A percentile compares a stretch with the other conserved stretches of the same genome.
Evolutionary conservation across 2,113 vertebrate species (phyloP).

Genomic region (Ranitomeya variabilis): DNA sequence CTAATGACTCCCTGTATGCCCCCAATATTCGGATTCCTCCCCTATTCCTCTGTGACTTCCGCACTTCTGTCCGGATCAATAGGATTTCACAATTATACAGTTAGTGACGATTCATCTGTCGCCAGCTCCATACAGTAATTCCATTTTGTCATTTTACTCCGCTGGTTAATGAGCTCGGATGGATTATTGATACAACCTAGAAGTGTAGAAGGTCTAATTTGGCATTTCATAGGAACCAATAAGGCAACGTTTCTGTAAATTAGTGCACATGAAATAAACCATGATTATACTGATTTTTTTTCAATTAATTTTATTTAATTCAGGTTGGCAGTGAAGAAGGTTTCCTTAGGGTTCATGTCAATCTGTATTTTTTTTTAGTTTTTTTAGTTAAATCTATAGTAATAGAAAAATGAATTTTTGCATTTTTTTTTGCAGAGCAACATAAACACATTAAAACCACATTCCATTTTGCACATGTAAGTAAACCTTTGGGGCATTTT

Average conservation of each 20-base stretch:
- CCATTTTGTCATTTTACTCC: neutral
- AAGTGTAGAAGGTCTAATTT: neutral
- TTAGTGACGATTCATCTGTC: conserved; percentile 20
- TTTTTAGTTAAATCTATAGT: neutral
- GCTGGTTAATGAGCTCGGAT: neutral
- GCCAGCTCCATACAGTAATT: neutral
- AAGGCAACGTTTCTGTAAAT: neutral
- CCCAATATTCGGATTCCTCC: neutral
- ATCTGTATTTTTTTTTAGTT: neutral
- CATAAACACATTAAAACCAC: too few relatives aligned
- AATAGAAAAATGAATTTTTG: neutral
- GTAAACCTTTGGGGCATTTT: too few relatives aligned
- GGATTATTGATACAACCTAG: conserved; percentile 3
- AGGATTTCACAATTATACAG: neutral
- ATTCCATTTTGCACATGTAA: too few relatives aligned
- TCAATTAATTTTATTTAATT: neutral
- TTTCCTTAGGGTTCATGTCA: neutral
- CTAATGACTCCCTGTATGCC: neutral
- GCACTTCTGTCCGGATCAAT: neutral
- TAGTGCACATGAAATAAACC: neutral
- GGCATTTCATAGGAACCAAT: neutral
- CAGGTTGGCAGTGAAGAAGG: neutral
- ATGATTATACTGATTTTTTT: neutral
- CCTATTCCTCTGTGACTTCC: neutral
- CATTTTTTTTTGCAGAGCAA: too few relatives aligned